Base-by-base conservation (phyloP, 2,888 invertebrate genomes). In the Eupithecia exiguata region DNA sequence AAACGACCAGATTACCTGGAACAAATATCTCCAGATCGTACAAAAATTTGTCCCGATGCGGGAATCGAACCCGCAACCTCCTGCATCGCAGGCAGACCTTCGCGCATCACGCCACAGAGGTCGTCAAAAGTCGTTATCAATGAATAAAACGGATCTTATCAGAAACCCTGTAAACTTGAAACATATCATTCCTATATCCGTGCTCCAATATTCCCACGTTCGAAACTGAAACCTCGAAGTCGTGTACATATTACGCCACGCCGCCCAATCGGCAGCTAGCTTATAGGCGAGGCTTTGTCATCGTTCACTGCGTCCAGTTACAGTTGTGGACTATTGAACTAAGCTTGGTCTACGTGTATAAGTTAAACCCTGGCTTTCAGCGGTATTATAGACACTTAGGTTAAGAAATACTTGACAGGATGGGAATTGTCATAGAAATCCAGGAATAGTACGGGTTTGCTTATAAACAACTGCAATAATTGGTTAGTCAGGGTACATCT, bases 261-360 rank as follows among this genome's bases (percentile, higher is more conserved):
- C 43, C 69, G 58, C 21, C 69, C 66, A 67, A 73, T 73, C 67
- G 65, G 53, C 61, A 66, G 69, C 67, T 58, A 67, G 73, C 73
- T 73, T 70, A 70, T 36, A 43, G 35, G 40, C 53, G 25, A 73
- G 66, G 69, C 69, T 70, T 70, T 67, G 61, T 70, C 61, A 73
- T 67, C 65, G 63, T 38, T 72, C 68, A 53, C 40, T 68, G 68
- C 61, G 58, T 58, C 43, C 58, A 67, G 58, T 66, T 71, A 71
- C 71, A 66, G 63, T 46, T 35, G 40, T 66, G 71, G 71, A 67
- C 40, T 49, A 58, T 61, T 71, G 61, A 61, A 61, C 43, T 67
- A 40, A 38, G 70, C 53, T 66, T 14, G 25, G 40, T 66, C n/a
- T 16, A 1, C 21, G 66, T 38, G 66, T 21, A 21, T 40, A 65